Evolutionary conservation across 2,797 vertebrate genomes (phyloP).

Genomic region (Enteromius trimaculatus): DNA sequence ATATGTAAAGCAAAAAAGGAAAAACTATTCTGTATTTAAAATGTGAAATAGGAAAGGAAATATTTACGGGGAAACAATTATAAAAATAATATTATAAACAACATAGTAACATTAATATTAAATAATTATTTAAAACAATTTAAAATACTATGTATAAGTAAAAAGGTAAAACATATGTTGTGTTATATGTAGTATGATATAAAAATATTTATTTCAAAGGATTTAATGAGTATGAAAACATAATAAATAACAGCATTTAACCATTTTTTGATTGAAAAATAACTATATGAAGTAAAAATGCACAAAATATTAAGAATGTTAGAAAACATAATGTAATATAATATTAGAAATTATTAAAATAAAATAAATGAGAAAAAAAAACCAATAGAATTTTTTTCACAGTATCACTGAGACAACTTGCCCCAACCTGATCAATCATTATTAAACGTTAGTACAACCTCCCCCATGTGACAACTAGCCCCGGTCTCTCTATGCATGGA

Average conservation of each 20-base stretch:
- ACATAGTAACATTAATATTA: no score
- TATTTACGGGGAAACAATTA: not conserved
- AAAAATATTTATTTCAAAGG: not conserved
- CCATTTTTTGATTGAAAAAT: no score
- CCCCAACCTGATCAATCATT: not conserved
- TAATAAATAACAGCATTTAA: not conserved
- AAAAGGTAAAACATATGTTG: no score
- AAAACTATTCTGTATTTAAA: not conserved
- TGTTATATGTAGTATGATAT: not conserved
- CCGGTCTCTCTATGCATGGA: not conserved
- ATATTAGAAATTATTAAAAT: not conserved
- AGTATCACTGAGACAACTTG: not conserved
- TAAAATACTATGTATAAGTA: no score
- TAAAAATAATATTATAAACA: not conserved
- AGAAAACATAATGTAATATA: not conserved
- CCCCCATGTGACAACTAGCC: not conserved
- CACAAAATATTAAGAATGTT: not conserved
- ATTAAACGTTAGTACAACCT: not conserved
- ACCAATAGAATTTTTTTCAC: not conserved
- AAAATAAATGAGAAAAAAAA: not conserved
- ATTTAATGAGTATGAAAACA: not conserved
- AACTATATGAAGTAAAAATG: no score
- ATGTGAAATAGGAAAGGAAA: not conserved
- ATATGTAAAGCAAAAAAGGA: not conserved
- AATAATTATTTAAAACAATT: no score